Percentiles rank a stretch among this genome's conserved stretches.
Conservation (phyloP, 2,888 invertebrate species). For the Apamea epomidion region DNA sequence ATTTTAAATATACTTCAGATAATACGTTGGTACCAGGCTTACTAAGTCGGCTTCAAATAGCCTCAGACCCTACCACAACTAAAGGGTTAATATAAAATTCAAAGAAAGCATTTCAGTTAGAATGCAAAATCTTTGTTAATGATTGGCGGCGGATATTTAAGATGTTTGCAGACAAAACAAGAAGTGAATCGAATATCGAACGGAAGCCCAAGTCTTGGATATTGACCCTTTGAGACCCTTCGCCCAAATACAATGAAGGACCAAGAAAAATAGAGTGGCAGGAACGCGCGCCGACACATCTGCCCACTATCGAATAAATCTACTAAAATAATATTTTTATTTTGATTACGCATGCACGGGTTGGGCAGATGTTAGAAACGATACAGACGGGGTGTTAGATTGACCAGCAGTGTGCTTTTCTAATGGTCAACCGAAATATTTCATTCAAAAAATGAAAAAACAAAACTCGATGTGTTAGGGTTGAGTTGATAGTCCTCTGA, state of each 20-base stretch:
- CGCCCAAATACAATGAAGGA: conserved; percentile 85
- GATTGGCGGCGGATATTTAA: conserved; percentile 80
- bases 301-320: conserved; percentile 90
- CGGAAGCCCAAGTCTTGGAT: conserved; percentile 84
- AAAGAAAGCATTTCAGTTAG: conserved; percentile 66
- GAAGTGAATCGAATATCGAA: conserved; percentile 79
- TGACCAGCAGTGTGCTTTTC: conserved; percentile 28
- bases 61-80: neutral
- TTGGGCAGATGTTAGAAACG: conserved; percentile 87
- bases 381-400: conserved; percentile 70
- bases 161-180: conserved; percentile 84
- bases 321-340: conserved; percentile 90
- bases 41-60: conserved; percentile 4
- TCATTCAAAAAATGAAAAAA: neutral
- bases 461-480: neutral
- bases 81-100: conserved; percentile 55
- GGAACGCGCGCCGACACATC: conserved; percentile 84
- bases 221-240: conserved; percentile 85
- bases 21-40: neutral
- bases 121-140: conserved; percentile 65
- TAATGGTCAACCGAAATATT: conserved; percentile 28
- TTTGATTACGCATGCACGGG: conserved; percentile 88
- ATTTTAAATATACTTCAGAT: neutral
- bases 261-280: conserved; percentile 86
- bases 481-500: neutral